Base-by-base conservation (phyloP, 2,888 invertebrate species). In the Parapristionchus giblindavisi region DNA sequence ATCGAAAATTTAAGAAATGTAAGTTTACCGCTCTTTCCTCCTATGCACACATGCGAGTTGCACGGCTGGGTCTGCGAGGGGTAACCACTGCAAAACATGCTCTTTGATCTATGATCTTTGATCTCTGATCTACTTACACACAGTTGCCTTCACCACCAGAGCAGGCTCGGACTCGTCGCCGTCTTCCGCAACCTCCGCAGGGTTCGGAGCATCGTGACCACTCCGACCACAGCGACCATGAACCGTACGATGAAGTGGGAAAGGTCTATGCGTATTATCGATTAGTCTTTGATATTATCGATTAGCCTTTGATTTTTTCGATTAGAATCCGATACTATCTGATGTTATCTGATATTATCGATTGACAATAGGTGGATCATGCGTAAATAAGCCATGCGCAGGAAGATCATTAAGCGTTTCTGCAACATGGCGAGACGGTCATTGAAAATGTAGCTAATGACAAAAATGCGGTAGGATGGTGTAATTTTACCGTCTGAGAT, bases 111-210 rank as follows among this genome's bases (percentile, higher is more conserved):
- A 8, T 43, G 43, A 17, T 14, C 11, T 8, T 43, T 43, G 43
- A 8, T 17, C 8, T 32, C 32, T 60, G 60, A 27, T 29, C n/a
- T 4, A 71, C 83, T 78, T 58, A 85, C 85, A 75, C 43, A 82
- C 87, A 87, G 54, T 77, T 36, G 52, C 75, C 70, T 48, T 86
- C 78, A 52, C 85, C 86, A 34, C 83, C 84, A 48, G 85, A 84
- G 66, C 87, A 87, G 2, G 83, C 85, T 61, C 82, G 61, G 14
- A 81, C 75, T 74, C 84, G 74, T 32, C 77, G 76, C 51, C 79
- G 51, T 8, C 77, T 80, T 43, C 84, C 84, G 60, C 84, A 84
- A 32, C 84, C 84, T 76, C 84, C 84, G 58, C 84, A 84, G 17
- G 83, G 77, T 17, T 79, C 78, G 4, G 80, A 79, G 65, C 84